Conservation (phyloP, 2,797 vertebrate genomes). For the Oophaga sylvatica region DNA sequence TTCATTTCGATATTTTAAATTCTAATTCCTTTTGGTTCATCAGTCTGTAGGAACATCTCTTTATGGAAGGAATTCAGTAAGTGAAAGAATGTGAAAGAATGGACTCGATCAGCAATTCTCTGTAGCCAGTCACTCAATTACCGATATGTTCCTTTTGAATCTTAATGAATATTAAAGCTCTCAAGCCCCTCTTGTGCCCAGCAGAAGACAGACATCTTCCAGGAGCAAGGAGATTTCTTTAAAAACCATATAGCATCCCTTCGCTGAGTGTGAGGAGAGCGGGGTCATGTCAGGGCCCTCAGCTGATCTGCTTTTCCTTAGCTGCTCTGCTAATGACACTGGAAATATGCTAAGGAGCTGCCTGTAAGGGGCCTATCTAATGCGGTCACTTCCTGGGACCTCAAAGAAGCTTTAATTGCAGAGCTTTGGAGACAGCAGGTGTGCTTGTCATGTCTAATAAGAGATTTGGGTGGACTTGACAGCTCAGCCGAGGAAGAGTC, state of each 20-base stretch:
- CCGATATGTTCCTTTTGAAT: slow-evolving; percentile 43
- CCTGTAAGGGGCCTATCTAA: slow-evolving; percentile 65
- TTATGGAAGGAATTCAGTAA: not conserved
- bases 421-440: slow-evolving; percentile 79
- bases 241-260: slow-evolving; percentile 72
- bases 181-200: slow-evolving; percentile 56
- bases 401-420: slow-evolving; percentile 76
- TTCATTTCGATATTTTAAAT: no score
- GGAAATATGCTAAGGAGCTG: slow-evolving; percentile 73
- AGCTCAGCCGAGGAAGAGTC: slow-evolving; percentile 60
- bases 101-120: slow-evolving; percentile 25
- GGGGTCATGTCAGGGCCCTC: slow-evolving; percentile 72
- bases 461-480: slow-evolving; percentile 64
- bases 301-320: slow-evolving; percentile 67
- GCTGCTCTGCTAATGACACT: slow-evolving; percentile 71
- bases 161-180: slow-evolving; percentile 67
- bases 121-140: slow-evolving; percentile 46
- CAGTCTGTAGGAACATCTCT: not conserved
- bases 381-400: slow-evolving; percentile 71
- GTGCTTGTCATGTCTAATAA: slow-evolving; percentile 86
- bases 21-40: no score
- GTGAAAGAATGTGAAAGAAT: slow-evolving; percentile 21
- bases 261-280: slow-evolving; percentile 68
- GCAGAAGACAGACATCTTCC: slow-evolving; percentile 64
- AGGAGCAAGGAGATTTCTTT: slow-evolving; percentile 67